phyloP scores from a whole-genome alignment of 2,797 vertebrate genomes.

The Poeciliopsis turneri region DNA sequence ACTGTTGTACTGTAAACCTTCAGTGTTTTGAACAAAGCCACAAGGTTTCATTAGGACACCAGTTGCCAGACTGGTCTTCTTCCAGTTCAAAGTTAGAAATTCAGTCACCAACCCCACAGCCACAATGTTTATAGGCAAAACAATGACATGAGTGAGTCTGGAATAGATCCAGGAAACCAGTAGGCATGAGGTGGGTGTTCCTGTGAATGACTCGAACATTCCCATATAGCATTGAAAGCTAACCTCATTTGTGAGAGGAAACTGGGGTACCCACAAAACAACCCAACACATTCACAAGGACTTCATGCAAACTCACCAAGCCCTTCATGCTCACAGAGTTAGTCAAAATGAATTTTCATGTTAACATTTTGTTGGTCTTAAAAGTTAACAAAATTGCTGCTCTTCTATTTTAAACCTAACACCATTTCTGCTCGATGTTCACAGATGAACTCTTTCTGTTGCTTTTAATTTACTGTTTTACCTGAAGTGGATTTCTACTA shows the following conservation, averaged over 20 bases:
- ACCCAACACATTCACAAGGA: no score
- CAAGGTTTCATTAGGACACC: background rate
- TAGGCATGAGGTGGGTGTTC: no score
- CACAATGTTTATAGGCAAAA: background rate
- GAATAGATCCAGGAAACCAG: background rate
- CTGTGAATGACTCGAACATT: no score
- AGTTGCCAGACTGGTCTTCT: background rate
- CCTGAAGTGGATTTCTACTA: conserved; percentile 85
- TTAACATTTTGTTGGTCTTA: background rate
- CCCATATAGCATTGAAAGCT: no score
- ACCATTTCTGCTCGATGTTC: background rate
- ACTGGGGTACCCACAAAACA: no score
- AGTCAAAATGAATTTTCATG: no score
- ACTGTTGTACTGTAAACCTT: background rate
- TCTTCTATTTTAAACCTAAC: background rate
- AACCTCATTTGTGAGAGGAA: no score
- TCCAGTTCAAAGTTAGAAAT: background rate
- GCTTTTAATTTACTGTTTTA: conserved; percentile 60
- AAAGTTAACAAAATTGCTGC: background rate
- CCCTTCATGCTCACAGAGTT: no score
- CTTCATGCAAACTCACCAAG: no score
- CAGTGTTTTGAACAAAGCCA: background rate
- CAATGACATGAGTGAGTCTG: background rate
- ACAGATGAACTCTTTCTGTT: background rate
- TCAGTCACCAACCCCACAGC: background rate